Evolutionary conservation across 2,113 vertebrate genomes (phyloP), one percentile per base, ranked within the genome.

Genomic region (Eulemur rufifrons): DNA sequence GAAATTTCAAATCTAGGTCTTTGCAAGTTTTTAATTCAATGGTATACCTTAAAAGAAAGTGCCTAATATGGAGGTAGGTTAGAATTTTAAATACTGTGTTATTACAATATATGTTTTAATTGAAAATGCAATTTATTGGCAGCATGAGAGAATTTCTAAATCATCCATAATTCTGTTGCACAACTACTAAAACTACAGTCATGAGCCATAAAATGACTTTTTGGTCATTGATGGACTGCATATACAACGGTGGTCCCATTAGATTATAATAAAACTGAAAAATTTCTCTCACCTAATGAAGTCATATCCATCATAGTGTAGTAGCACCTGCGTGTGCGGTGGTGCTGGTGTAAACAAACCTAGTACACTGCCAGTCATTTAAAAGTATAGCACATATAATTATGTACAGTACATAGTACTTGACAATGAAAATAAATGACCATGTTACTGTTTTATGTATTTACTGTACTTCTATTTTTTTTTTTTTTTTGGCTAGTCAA

Each of bases 51-150:
- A 64, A 94, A 47, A 66, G 18, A 76, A 3, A 80, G 69, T 81
- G 14, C 9, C n/a, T 89, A 78, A 80, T 90, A 47, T 59, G 37
- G 39, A 74, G 64, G 34, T 50, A 66, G 23, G 45, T 90, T 81
- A 90, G 1, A 63, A n/a, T 69, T 71, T 94, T 56, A 77, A 84
- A 68, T 47, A 69, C 13, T 34, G 2, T 92, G 47, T 45, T 69
- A 50, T 52, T 91, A 82, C 0, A 87, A 64, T 86, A 91, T 69
- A 83, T 83, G 32, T 69, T 96, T 91, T 87, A 76, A 68, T 68
- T 52, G 39, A 88, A 77, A 92, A 74, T 86, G 42, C 23, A 77
- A 87, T 68, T 82, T 59, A 66, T 76, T 5, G 76, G 47, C 9
- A 77, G 11, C 52, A 77, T 77, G 34, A 73, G 42, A 47, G 32